phyloP scores from a whole-genome alignment of 2,888 invertebrate genomes.

The Limnephilus lunatus region DNA sequence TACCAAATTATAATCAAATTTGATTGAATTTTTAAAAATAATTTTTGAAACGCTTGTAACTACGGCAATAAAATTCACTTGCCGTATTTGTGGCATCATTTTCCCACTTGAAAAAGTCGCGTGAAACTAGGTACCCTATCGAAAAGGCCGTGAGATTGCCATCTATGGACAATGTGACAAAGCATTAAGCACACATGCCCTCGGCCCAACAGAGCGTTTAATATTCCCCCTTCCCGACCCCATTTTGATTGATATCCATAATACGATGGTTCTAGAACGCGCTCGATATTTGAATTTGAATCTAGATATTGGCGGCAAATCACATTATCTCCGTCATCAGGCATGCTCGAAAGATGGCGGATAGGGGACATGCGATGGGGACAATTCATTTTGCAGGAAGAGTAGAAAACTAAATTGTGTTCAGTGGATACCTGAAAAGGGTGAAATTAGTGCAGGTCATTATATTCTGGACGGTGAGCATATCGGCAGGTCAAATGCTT shows the following conservation, averaged over 20 bases:
- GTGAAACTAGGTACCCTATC: constrained; percentile 13
- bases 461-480: background rate
- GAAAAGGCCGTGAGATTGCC: constrained; percentile 36
- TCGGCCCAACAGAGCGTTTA: background rate
- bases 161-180: constrained; percentile 60
- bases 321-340: constrained; percentile 48
- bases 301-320: constrained; percentile 48
- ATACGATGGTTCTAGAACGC: constrained; percentile 54
- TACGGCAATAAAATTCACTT: background rate
- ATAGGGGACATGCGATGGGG: constrained; percentile 27
- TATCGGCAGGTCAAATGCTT: background rate
- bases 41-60: background rate
- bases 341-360: constrained; percentile 41
- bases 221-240: background rate
- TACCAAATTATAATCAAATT: too few relatives aligned
- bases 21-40: too few relatives aligned
- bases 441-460: background rate
- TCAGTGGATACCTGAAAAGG: background rate
- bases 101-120: constrained; percentile 15
- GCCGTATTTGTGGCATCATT: background rate
- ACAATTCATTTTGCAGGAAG: background rate
- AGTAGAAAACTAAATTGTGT: background rate
- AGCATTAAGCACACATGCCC: constrained; percentile 49
- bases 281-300: constrained; percentile 41
- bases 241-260: constrained; percentile 56